These are phyloP conservation scores for Tortricodes alternella DNA, from an alignment of 2,888 invertebrate genomes.

Conservation along the genomic window DNA sequence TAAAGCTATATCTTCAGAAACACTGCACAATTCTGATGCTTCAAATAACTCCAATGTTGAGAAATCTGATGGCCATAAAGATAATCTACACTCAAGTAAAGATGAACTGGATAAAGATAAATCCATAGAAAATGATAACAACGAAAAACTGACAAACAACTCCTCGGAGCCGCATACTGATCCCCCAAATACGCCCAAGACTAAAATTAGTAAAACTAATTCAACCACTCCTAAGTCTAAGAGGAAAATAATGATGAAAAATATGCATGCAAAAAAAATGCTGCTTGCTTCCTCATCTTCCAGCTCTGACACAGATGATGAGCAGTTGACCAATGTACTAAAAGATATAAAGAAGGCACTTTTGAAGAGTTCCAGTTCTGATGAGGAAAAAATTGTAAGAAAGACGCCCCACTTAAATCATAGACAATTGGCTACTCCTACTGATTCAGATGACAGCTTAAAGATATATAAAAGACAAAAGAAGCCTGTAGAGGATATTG, in stretches of 20 bases:
- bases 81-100: constrained; percentile 12
- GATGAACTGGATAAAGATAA: constrained; percentile 26
- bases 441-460: constrained; percentile 44
- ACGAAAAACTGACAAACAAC: neutral
- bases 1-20: no score
- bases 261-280: constrained; percentile 64
- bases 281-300: constrained; percentile 60
- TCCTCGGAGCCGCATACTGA: neutral
- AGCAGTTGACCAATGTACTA: constrained; percentile 47
- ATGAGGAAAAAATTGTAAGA: constrained; percentile 42
- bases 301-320: constrained; percentile 69
- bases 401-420: constrained; percentile 22
- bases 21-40: no score
- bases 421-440: constrained; percentile 33
- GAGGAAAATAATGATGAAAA: constrained; percentile 58
- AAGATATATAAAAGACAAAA: constrained; percentile 33
- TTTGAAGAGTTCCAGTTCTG: constrained; percentile 45
- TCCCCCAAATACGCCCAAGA: constrained; percentile 30
- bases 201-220: constrained; percentile 36
- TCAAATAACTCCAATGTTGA: constrained; percentile 15
- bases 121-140: neutral
- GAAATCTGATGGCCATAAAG: neutral
- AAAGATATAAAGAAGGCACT: constrained; percentile 55
- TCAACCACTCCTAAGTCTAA: constrained; percentile 45
- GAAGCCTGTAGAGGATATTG: constrained; percentile 15